phyloP scores from a whole-genome alignment of 2,797 vertebrate species.

The Poeciliopsis infans region DNA sequence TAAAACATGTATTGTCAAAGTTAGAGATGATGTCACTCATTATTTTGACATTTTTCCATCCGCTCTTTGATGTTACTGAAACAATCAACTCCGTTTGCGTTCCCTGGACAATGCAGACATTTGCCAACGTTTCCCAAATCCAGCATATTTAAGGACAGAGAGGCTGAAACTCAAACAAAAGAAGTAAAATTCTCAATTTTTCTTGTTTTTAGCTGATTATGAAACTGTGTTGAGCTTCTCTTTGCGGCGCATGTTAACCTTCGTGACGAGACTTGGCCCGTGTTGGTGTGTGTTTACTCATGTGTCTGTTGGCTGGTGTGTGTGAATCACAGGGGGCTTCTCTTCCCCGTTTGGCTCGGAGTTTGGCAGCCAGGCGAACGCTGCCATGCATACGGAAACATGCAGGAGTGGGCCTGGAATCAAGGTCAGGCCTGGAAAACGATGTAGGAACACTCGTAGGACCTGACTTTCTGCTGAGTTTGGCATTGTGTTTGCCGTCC shows the following conservation, averaged over 20 bases:
- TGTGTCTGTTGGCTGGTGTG: conserved; percentile 54
- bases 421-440: conserved; percentile 79
- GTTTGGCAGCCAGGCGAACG: conserved; percentile 75
- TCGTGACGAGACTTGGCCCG: conserved; percentile 63
- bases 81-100: background rate
- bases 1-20: background rate
- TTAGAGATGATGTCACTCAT: background rate
- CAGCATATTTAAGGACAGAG: background rate
- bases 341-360: conserved; percentile 75
- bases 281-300: conserved; percentile 52
- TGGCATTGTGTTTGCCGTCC: conserved; percentile 70
- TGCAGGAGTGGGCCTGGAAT: conserved; percentile 78
- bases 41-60: background rate
- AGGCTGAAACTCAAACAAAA: background rate
- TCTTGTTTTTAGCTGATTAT: background rate
- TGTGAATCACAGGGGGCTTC: conserved; percentile 64
- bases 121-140: background rate
- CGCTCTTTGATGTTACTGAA: background rate
- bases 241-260: conserved; percentile 58
- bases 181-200: background rate
- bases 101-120: background rate
- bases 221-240: conserved; percentile 40
- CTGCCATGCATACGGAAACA: conserved; percentile 81
- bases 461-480: conserved; percentile 77
- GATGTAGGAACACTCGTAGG: conserved; percentile 71